Evolutionary conservation across 2,113 vertebrate genomes (phyloP), one percentile per base, ranked within the genome.

Genomic region (Halichoerus grypus): DNA sequence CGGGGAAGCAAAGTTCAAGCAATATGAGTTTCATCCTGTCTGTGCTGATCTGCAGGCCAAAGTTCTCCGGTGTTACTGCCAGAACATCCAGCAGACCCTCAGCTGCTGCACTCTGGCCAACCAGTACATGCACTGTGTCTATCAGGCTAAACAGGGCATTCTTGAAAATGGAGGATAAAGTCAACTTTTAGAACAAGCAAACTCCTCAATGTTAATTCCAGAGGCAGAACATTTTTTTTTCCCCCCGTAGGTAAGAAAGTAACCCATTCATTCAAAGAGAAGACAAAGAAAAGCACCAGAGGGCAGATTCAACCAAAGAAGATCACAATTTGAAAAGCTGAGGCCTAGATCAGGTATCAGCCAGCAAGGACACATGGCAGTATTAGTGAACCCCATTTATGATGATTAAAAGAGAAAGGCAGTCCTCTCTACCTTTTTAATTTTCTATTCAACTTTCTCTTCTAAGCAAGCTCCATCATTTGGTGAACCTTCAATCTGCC

Each of bases 111-210:
- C 51, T 14, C 51, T 53, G 51, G 51, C 51, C 51, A 53, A 53
- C 51, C 51, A 53, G 51, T 53, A 53, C 51, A 53, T 53, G 51
- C 51, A 53, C 13, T 53, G 51, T 53, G 51, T 53, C 51, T 3
- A 53, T 53, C 51, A 53, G 51, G 51, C 51, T 13, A 53, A 53
- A 53, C 98, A 99, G 98, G 98, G 98, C 97, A 74, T 97, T 97
- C 98, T 99, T 71, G 98, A 98, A 82, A 98, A 99, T 96, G 98
- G 99, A 98, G 99, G 98, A 95, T 99, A 99, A 98, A 98, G 91
- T 53, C 95, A 81, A 39, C 18, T 94, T 93, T 90, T 67, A 46
- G 88, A 97, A 91, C 96, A 93, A 95, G 96, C 97, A 97, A 95
- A 98, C 95, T 91, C 97, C 98, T 98, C 98, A 94, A 96, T 97